These are phyloP conservation scores for Entelurus aequoreus DNA, from an alignment of 2,113 vertebrate genomes.

Conservation along the genomic window DNA sequence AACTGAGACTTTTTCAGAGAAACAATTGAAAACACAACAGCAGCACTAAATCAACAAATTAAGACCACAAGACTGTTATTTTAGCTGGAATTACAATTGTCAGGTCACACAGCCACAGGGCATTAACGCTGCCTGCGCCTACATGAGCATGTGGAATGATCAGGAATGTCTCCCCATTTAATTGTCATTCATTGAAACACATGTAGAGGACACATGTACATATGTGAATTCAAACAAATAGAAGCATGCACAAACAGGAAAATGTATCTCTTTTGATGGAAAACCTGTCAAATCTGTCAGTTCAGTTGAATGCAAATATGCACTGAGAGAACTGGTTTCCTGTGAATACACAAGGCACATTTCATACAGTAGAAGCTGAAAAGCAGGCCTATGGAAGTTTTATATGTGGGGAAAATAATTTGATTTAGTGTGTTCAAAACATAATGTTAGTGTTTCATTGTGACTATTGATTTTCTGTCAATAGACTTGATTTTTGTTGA, in stretches of 20 bases:
- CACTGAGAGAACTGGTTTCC: slow-evolving; percentile 27
- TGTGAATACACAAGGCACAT: slow-evolving; percentile 24
- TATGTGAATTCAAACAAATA: slow-evolving; percentile 10
- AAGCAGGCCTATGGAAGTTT: slow-evolving; percentile 20
- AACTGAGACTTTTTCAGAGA: slow-evolving; percentile 36
- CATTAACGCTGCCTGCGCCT: slow-evolving; percentile 34
- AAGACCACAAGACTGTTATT: slow-evolving; percentile 46
- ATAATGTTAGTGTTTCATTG: not conserved
- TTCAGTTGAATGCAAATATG: slow-evolving; percentile 31
- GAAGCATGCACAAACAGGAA: slow-evolving; percentile 28
- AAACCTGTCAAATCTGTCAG: slow-evolving; percentile 45
- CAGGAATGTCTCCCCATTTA: slow-evolving; percentile 51
- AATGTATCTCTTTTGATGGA: slow-evolving; percentile 30
- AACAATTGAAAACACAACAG: slow-evolving; percentile 36
- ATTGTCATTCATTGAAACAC: slow-evolving; percentile 26
- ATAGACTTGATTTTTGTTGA: slow-evolving; percentile 25
- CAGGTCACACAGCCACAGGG: slow-evolving; percentile 46
- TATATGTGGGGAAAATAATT: slow-evolving; percentile 26
- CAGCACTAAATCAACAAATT: slow-evolving; percentile 50
- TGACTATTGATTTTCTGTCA: not conserved
- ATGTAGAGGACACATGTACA: slow-evolving; percentile 16
- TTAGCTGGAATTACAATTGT: slow-evolving; percentile 25
- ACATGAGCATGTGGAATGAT: slow-evolving; percentile 49
- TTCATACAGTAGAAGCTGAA: slow-evolving; percentile 11
- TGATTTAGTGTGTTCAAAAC: not conserved